These are phyloP conservation scores for Hypercompe scribonia DNA, from an alignment of 2,888 invertebrate genomes.

Conservation along the genomic window DNA sequence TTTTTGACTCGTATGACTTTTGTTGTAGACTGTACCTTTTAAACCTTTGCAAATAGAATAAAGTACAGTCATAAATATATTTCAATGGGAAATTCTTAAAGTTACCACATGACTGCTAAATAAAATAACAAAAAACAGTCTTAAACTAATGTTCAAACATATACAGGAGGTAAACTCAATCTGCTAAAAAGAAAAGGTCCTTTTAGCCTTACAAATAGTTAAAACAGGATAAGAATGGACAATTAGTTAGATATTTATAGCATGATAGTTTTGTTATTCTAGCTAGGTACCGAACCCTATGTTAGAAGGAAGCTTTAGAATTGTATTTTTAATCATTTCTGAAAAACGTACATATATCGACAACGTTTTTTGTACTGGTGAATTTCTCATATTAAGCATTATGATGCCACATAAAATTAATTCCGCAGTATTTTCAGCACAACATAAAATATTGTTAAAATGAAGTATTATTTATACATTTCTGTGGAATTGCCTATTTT, in stretches of 20 bases:
- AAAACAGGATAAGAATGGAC: not conserved
- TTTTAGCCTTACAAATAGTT: not conserved
- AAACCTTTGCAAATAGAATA: not conserved
- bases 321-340: not conserved
- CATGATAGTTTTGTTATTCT: not conserved
- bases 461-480: no score
- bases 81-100: conserved; percentile 32
- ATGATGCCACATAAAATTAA: not conserved
- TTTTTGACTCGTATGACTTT: not conserved
- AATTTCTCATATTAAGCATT: not conserved
- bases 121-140: conserved; percentile 70
- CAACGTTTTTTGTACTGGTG: no score
- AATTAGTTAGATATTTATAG: not conserved
- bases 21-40: not conserved
- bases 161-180: not conserved
- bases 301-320: not conserved
- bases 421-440: no score
- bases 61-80: conserved; percentile 25
- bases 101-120: conserved; percentile 26
- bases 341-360: not conserved
- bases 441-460: no score
- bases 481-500: no score
- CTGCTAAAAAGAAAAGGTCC: not conserved
- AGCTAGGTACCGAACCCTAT: not conserved
- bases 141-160: conserved; percentile 62